Evolutionary conservation across 1,140 invertebrate genomes (phyloP), one percentile per base, ranked within the genome.

Genomic region (Zaprionus lachaisei): DNA sequence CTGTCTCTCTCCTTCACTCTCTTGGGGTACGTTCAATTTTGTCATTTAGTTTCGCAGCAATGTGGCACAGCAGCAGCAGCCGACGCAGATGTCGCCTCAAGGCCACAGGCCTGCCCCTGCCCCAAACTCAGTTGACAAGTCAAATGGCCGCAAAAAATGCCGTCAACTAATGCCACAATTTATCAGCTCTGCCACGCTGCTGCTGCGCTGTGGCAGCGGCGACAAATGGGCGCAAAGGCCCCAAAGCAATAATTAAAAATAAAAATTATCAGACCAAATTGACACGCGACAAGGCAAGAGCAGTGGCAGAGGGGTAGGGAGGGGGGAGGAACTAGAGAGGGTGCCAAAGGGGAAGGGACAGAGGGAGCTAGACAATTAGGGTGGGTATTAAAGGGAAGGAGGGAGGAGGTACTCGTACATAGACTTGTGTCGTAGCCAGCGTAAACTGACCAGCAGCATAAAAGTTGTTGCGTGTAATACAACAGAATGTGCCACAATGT

Each of bases 61-160:
- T 74, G 72, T 56, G 60, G 58, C 70, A 51, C 12, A 31, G 34
- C 54, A 61, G 54, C 79, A 63, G 63, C 78, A 56, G 72, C 55
- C 3, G 28, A 41, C 28, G 61, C 65, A 79, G 63, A 72, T 68
- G 83, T 80, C 66, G 82, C 58, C 69, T 77, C 83, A 80, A 80
- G 80, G 83, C 56, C 80, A 69, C 31, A 55, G 71, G 44, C 58
- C 26, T 22, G 38, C 28, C 28, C 9, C 44, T 12, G 15, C n/a
- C 70, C 34, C 44, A 72, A 69, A 63, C 54, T 80, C 20, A 1
- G 83, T 65, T 83, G 80, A 72, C 71, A 80, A 83, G 72, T 73
- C 80, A 83, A 82, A 86, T 80, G 63, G 77, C 14, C 63, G 54
- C 63, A 72, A 63, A 44, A 44, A 17, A 51, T 38, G 57, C 37